phyloP scores from a whole-genome alignment of 2,797 vertebrate genomes.

The Tragopan temminckii region DNA sequence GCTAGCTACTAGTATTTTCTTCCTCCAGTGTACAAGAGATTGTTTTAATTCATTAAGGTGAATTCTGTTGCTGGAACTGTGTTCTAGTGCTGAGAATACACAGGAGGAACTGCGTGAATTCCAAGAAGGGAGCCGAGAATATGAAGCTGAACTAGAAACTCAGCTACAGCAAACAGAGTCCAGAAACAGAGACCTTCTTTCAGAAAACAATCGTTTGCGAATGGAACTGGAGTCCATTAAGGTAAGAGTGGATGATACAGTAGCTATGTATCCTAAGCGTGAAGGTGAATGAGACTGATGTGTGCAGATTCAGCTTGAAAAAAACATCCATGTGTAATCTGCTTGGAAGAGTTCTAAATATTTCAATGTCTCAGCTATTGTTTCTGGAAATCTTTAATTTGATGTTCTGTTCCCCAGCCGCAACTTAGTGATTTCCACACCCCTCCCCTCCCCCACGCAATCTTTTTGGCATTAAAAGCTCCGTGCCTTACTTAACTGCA shows the following conservation, averaged over 20 bases:
- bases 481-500: neutral
- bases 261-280: neutral
- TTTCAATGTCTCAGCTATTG: neutral
- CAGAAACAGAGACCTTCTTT: conserved; percentile 91
- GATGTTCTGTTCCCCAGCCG: neutral
- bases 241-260: conserved; percentile 75
- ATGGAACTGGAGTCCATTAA: conserved; percentile 91
- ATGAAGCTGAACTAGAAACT: conserved; percentile 94
- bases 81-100: conserved; percentile 86
- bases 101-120: conserved; percentile 95
- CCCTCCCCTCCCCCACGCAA: too few relatives aligned
- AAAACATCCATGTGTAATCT: neutral
- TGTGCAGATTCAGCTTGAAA: neutral
- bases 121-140: conserved; percentile 96
- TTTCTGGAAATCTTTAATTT: neutral
- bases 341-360: neutral
- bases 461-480: neutral
- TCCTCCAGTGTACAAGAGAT: neutral
- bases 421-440: neutral
- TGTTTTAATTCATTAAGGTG: rapidly evolving
- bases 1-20: neutral
- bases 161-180: conserved; percentile 93
- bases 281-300: rapidly evolving
- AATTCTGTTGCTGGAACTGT: conserved; percentile 6
- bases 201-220: conserved; percentile 89